Base-by-base conservation (phyloP, 2,797 vertebrate genomes). In the Euthynnus affinis region DNA sequence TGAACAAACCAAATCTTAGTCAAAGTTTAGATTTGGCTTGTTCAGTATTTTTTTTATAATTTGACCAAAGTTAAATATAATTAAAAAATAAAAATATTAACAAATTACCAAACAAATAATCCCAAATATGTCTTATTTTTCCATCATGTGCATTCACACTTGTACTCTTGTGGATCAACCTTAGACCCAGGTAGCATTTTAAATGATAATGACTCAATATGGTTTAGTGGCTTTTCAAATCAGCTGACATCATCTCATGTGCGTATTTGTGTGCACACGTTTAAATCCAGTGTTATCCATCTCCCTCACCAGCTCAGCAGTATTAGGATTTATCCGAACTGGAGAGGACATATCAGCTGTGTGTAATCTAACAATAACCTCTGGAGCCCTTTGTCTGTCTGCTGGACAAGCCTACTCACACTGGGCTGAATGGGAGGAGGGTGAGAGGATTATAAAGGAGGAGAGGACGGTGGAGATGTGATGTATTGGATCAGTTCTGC, bases 351-450 rank as follows among this genome's bases (percentile, higher is more conserved):
- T 18, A 72, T 71, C 40, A 73, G 15, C 25, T 18, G n/a, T 5
- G 6, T 71, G 73, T 81, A 71, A 72, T 83, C 68, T 44, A 67
- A 80, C 32, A 67, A 60, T 23, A 34, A 67, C 67, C 51, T 64
- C 65, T 70, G 53, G 18, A 18, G n/a, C 7, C 8, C 32, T 67
- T 64, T 82, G 80, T 72, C 34, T 65, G 69, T 71, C 40, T 56
- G 37, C n/a, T 25, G 20, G 29, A 60, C 17, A 44, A 53, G 58
- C 32, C 4, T 44, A n/a, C 34, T 56, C 22, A 44, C 32, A 22
- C 51, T 46, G 14, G 6, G 42, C n/a, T 63, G 29, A 52, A 8
- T 40, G 52, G 15, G 34, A 44, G 58, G 48, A 37, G 20, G 20
- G 8, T 56, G n/a, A 23, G 14, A 42, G 22, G 66, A 65, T 73